Evolutionary conservation across 2,113 vertebrate species (phyloP).

Genomic region (Chionomys nivalis): DNA sequence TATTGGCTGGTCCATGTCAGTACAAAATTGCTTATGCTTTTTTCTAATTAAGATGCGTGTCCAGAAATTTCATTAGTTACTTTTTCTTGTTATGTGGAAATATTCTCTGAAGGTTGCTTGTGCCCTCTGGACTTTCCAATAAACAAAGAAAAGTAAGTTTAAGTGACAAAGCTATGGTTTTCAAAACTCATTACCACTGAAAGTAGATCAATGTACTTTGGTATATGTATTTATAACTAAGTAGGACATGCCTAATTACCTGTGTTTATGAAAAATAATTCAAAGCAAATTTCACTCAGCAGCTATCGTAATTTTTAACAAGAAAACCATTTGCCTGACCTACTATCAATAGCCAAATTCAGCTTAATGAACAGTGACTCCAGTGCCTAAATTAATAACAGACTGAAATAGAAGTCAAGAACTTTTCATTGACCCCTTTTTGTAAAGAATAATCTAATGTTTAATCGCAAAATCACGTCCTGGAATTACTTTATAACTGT

Average conservation of each 20-base stretch:
- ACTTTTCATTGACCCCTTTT: constrained; percentile 44
- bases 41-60: constrained; percentile 51
- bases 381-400: constrained; percentile 54
- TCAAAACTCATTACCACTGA: constrained; percentile 71
- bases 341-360: constrained; percentile 58
- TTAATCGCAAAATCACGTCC: constrained; percentile 17
- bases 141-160: constrained; percentile 68
- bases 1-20: not conserved
- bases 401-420: constrained; percentile 9
- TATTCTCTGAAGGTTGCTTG: constrained; percentile 55
- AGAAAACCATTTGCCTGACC: constrained; percentile 57
- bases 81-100: constrained; percentile 55
- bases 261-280: constrained; percentile 73
- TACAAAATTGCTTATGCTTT: not conserved
- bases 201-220: constrained; percentile 68
- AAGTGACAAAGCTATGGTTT: constrained; percentile 60
- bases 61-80: constrained; percentile 45
- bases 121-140: constrained; percentile 67
- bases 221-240: constrained; percentile 70
- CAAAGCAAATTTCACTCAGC: constrained; percentile 63
- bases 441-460: constrained; percentile 50
- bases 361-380: constrained; percentile 65
- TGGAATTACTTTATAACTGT: not conserved
- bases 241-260: constrained; percentile 71
- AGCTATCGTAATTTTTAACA: constrained; percentile 34